phyloP scores from a whole-genome alignment of 2,797 vertebrate species.

The Lophius americanus region DNA sequence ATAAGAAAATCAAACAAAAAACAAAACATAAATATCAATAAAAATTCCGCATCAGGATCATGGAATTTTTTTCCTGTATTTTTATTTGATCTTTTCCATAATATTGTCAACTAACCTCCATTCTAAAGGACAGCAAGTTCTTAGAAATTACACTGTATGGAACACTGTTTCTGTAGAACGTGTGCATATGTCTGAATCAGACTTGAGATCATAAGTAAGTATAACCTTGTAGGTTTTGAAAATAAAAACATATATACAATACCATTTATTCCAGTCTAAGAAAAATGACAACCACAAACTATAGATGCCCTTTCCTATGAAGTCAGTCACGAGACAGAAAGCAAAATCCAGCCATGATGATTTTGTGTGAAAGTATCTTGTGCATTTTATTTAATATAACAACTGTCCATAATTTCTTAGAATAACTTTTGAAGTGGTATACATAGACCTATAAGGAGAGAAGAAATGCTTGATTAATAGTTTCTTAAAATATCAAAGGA shows the following conservation, averaged over 20 bases:
- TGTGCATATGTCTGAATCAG: not conserved
- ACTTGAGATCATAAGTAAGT: too few relatives aligned
- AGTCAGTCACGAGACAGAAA: slow-evolving; percentile 20
- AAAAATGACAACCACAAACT: not conserved
- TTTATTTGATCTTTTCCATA: too few relatives aligned
- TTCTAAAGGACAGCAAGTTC: too few relatives aligned
- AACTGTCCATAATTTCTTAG: slow-evolving; percentile 68
- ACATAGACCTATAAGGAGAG: slow-evolving; percentile 72
- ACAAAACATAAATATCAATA: too few relatives aligned
- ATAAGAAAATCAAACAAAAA: too few relatives aligned
- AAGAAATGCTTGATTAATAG: slow-evolving; percentile 45
- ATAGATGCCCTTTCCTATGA: not conserved
- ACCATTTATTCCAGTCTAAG: not conserved
- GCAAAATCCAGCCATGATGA: slow-evolving; percentile 33
- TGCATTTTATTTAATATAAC: slow-evolving; percentile 78
- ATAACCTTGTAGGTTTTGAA: too few relatives aligned
- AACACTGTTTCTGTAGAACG: not conserved
- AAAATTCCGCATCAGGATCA: too few relatives aligned
- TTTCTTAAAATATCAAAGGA: slow-evolving; percentile 65
- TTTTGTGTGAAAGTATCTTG: slow-evolving; percentile 76
- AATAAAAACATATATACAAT: too few relatives aligned
- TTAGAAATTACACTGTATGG: too few relatives aligned
- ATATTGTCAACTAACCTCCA: too few relatives aligned
- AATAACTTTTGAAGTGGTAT: slow-evolving; percentile 75
- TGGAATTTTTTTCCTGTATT: too few relatives aligned